Percentiles rank a stretch among this genome's conserved stretches.
Conservation (phyloP, 2,113 vertebrate species). For the Nothocercus nigrocapillus region DNA sequence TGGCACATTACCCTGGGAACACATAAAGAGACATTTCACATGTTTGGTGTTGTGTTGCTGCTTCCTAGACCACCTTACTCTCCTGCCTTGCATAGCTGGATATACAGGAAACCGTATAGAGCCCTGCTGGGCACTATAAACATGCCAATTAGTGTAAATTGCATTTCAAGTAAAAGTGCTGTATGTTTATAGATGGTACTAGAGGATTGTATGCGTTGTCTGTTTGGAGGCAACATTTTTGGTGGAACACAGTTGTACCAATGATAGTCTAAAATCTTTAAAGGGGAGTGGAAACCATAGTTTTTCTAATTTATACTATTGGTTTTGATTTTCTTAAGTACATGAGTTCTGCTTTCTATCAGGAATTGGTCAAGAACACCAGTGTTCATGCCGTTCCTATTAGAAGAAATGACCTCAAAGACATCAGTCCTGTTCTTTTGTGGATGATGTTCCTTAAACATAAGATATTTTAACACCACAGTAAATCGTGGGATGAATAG, state of each 20-base stretch:
- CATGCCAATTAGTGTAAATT: not conserved
- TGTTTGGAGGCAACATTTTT: not conserved
- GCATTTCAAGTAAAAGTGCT: not conserved
- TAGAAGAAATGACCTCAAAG: conserved; percentile 49
- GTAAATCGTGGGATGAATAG: conserved; percentile 13
- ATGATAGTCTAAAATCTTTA: not conserved
- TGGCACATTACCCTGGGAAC: not conserved
- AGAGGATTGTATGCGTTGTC: not conserved
- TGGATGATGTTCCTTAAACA: conserved; percentile 16
- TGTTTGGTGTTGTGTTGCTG: not conserved
- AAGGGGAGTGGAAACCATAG: not conserved
- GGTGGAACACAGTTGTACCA: not conserved
- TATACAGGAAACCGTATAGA: not conserved
- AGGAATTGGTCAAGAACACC: conserved; percentile 47
- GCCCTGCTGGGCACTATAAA: not conserved
- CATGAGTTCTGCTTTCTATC: not conserved
- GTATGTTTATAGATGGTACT: not conserved
- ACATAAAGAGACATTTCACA: not conserved
- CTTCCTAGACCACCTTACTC: conserved; percentile 25
- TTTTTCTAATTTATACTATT: conserved; percentile 3
- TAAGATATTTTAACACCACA: conserved; percentile 34
- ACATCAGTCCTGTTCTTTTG: conserved; percentile 29
- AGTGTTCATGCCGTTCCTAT: conserved; percentile 32
- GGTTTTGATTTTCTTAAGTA: conserved; percentile 31
- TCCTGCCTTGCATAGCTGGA: not conserved